A percentile compares a stretch with the other conserved stretches of the same genome.
phyloP scores from a whole-genome alignment of 2,888 invertebrate genomes.

The Drosophila seclusa region DNA sequence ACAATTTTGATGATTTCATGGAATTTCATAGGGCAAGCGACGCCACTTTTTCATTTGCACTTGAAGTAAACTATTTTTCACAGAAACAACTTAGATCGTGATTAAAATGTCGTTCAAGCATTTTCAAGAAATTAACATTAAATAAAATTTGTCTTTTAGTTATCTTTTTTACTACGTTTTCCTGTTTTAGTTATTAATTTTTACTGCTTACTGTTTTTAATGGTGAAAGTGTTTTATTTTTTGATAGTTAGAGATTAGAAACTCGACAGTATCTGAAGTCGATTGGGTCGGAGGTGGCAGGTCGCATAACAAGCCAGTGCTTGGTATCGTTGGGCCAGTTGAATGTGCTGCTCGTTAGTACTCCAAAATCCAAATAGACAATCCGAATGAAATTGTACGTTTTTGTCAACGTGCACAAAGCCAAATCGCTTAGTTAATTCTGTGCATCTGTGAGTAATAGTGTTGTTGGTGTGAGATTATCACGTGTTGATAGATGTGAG shows the following conservation, averaged over 20 bases:
- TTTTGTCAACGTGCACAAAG: no score
- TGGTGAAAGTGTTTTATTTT: background rate
- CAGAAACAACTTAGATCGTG: background rate
- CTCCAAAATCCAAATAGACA: background rate
- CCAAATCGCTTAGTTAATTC: background rate
- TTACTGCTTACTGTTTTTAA: background rate
- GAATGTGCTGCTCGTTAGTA: background rate
- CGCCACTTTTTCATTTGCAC: background rate
- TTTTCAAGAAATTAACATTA: background rate
- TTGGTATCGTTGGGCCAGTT: background rate
- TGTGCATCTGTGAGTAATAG: background rate
- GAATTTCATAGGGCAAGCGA: background rate
- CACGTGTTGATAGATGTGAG: conserved; percentile 37
- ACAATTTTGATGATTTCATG: conserved; percentile 2
- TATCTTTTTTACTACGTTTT: background rate
- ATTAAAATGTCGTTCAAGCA: background rate
- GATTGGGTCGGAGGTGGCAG: background rate
- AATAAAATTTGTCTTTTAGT: background rate
- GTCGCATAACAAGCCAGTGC: background rate
- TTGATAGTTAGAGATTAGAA: background rate
- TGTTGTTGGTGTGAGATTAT: conserved; percentile 26
- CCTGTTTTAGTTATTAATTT: background rate
- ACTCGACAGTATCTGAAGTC: background rate
- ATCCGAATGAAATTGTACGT: background rate
- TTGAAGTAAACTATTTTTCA: background rate